Conservation (phyloP, 1,140 invertebrate species). For the Cecropterus lyciades region DNA sequence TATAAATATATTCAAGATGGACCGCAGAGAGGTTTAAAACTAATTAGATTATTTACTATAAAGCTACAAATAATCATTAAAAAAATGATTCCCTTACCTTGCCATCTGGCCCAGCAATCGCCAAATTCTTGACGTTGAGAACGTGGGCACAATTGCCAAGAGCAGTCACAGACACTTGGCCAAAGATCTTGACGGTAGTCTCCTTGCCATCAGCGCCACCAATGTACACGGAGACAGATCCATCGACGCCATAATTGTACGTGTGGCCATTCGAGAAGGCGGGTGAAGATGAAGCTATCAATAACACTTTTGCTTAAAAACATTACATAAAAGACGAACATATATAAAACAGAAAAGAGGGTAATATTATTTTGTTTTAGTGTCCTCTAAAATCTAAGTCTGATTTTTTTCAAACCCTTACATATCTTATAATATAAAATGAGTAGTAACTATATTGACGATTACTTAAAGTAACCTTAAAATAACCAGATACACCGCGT, state of each 20-base stretch:
- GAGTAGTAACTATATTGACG: background rate
- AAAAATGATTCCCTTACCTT: too few species aligned
- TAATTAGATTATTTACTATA: too few species aligned
- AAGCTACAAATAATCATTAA: too few species aligned
- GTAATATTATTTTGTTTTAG: too few species aligned
- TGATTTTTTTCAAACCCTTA: too few species aligned
- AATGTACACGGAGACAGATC: conserved; percentile 68
- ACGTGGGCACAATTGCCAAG: conserved; percentile 84
- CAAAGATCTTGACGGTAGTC: conserved; percentile 82
- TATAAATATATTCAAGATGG: too few species aligned
- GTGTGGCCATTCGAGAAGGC: conserved; percentile 65
- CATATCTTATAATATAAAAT: too few species aligned
- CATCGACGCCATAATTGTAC: conserved; percentile 78
- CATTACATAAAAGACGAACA: too few species aligned
- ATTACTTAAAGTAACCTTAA: conserved; percentile 6
- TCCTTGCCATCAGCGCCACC: conserved; percentile 77
- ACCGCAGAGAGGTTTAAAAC: too few species aligned
- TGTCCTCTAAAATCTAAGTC: too few species aligned
- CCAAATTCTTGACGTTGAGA: conserved; percentile 79
- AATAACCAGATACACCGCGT: background rate
- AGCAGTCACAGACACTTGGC: conserved; percentile 78
- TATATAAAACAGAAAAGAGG: too few species aligned
- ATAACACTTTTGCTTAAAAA: conserved; percentile 1
- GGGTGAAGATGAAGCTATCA: conserved; percentile 52
- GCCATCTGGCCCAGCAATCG: conserved; percentile 78